Percentiles rank a stretch among this genome's conserved stretches.
phyloP scores from a whole-genome alignment of 2,797 vertebrate species.

The Parotocinclus haroldoi region DNA sequence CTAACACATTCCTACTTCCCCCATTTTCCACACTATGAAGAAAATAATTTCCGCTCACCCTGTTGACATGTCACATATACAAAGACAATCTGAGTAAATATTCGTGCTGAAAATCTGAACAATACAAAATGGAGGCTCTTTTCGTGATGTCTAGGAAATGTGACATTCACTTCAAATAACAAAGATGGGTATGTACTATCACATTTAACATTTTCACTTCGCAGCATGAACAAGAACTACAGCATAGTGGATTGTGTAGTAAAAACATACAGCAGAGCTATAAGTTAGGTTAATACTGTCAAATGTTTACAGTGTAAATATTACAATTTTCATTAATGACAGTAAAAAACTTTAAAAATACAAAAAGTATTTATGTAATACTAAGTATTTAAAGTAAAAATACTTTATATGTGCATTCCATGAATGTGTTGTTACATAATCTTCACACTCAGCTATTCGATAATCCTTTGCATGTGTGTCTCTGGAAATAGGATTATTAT shows the following conservation, averaged over 20 bases:
- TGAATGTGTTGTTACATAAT: too few species aligned
- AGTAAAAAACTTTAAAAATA: too few species aligned
- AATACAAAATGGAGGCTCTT: slow-evolving; percentile 54
- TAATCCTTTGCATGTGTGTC: too few species aligned
- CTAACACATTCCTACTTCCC: slow-evolving; percentile 47
- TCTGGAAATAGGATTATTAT: too few species aligned
- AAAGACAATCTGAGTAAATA: slow-evolving; percentile 60
- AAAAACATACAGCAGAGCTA: not conserved
- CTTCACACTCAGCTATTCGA: too few species aligned
- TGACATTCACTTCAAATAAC: slow-evolving; percentile 58
- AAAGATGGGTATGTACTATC: slow-evolving; percentile 51
- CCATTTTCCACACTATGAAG: slow-evolving; percentile 48
- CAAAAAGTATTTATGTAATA: too few species aligned
- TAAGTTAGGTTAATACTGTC: too few species aligned
- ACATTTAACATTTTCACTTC: slow-evolving; percentile 26
- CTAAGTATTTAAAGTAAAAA: too few species aligned
- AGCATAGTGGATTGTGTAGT: slow-evolving; percentile 6
- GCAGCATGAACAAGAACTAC: slow-evolving; percentile 6
- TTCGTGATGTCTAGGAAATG: slow-evolving; percentile 64
- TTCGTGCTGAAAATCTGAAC: slow-evolving; percentile 43
- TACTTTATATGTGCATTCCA: too few species aligned
- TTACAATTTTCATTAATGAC: too few species aligned
- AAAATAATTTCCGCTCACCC: slow-evolving; percentile 64
- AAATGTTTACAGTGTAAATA: too few species aligned
- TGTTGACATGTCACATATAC: slow-evolving; percentile 61